Evolutionary conservation across 2,113 vertebrate genomes (phyloP), one percentile per base, ranked within the genome.

Genomic region (Larimichthys polyactis): DNA sequence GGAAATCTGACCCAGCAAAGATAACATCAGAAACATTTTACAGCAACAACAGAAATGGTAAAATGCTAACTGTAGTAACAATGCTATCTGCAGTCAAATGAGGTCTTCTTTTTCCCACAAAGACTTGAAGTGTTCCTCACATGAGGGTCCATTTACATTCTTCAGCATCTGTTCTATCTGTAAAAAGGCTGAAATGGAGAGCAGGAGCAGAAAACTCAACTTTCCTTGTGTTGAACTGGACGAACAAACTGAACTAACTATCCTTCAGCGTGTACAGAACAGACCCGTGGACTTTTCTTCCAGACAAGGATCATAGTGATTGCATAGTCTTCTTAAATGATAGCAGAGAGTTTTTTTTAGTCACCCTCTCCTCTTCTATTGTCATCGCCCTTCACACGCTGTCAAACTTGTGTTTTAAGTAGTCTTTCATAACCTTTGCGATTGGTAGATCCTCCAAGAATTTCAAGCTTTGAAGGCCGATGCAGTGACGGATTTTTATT

Each of bases 401-500:
- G 92, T 99, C 98, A 90, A 98, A 99, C 95, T 98, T 99, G 92
- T 99, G 98, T 96, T 98, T 99, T 95, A 99, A 96, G 95, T 99
- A 99, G 97, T 99, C 98, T 95, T 98, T 99, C 96, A 99, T 99
- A 92, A 99, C 98, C 95, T 97, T 99, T 91, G 98, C 98, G 85
- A 99, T 97, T 11, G 98, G 98, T 68, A 99, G 96, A 90, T 99
- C 97, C 77, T 99, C 98, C 95, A 99, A 94, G 81, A 97, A 95
- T 91, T 96, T 97, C 91, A 99, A 94, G 91, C 98, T 98, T 90
- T 99, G 98, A 91, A 99, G 97, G 91, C 98, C 98, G 90, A 99
- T 98, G 96, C 97, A 97, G 52, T 98, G 97, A 71, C 98, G 97
- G 90, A 99, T 99, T 93, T 98, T 97, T 95, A 99, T 99, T 94